Percentiles rank a stretch among this genome's conserved stretches.
phyloP scores from a whole-genome alignment of 2,888 invertebrate species.

The Smittia sp. region DNA sequence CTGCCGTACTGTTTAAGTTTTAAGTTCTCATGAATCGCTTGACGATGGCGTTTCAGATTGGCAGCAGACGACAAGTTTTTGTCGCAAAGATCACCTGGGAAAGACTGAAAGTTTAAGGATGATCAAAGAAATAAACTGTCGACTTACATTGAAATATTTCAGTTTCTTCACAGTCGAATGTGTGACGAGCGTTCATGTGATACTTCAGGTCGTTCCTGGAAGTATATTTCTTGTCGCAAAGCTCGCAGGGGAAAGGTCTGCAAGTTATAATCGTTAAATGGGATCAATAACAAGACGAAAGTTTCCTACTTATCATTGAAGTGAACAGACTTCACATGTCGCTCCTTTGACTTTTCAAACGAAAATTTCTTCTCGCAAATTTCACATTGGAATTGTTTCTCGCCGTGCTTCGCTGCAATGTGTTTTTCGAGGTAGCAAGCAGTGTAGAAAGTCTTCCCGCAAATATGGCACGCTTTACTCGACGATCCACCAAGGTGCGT shows the following conservation, averaged over 20 bases:
- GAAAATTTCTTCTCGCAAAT: neutral
- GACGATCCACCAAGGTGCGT: too few species aligned
- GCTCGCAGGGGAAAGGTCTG: neutral
- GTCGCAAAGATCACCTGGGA: conserved; percentile 2
- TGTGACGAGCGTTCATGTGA: neutral
- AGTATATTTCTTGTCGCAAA: neutral
- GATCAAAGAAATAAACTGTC: too few species aligned
- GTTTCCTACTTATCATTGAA: neutral
- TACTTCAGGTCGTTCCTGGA: neutral
- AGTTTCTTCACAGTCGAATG: neutral
- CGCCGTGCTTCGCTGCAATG: conserved; percentile 1
- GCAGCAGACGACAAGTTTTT: conserved; percentile 11
- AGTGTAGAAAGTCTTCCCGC: neutral
- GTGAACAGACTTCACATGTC: conserved; percentile 10
- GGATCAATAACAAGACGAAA: neutral
- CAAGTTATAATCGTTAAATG: neutral
- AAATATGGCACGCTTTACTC: neutral
- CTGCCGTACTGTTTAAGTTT: neutral
- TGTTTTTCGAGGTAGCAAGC: neutral
- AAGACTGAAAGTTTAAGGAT: too few species aligned
- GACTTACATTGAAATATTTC: too few species aligned
- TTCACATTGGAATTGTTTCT: neutral
- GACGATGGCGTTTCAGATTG: neutral
- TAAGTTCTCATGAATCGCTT: conserved; percentile 19
- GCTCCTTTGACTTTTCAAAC: neutral